Percentiles rank a stretch among this genome's conserved stretches.
Conservation (phyloP, 2,113 vertebrate genomes). For the Gallinago jamesoni region DNA sequence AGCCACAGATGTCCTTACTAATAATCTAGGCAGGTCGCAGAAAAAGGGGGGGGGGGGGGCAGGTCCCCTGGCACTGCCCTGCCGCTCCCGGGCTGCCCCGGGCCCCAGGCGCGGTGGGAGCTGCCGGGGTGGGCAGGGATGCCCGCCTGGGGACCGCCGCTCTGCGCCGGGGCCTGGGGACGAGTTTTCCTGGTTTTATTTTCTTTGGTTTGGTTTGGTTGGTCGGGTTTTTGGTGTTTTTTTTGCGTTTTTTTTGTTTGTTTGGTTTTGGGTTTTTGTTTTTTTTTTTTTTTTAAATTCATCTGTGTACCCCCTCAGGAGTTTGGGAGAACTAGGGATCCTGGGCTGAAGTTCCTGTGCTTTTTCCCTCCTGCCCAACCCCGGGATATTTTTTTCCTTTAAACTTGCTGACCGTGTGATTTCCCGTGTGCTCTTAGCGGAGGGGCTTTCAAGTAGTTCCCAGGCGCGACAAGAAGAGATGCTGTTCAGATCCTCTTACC, state of each 20-base stretch:
- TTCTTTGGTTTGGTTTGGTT: neutral
- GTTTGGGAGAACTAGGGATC: neutral
- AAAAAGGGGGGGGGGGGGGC: constrained; percentile 36
- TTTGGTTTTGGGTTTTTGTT: no score
- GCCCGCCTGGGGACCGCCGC: neutral
- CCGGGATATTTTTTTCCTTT: neutral
- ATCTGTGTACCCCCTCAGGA: neutral
- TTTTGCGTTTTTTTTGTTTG: no score
- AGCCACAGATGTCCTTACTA: constrained; percentile 74
- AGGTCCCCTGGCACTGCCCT: neutral
- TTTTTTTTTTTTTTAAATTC: neutral
- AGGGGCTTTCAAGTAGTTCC: neutral
- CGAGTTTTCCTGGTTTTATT: neutral
- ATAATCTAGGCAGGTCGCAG: constrained; percentile 78
- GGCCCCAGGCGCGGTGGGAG: neutral
- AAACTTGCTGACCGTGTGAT: neutral
- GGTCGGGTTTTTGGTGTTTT: no score
- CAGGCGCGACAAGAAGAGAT: neutral
- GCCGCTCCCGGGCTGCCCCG: neutral
- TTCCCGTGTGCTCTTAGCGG: neutral
- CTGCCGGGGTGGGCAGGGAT: neutral
- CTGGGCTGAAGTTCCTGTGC: neutral
- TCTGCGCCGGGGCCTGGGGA: neutral
- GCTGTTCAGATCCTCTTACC: neutral
- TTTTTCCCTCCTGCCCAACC: neutral